Percentiles rank a stretch among this genome's conserved stretches.
Conservation (phyloP, 2,113 vertebrate genomes). For the Cyanoderma ruficeps region DNA sequence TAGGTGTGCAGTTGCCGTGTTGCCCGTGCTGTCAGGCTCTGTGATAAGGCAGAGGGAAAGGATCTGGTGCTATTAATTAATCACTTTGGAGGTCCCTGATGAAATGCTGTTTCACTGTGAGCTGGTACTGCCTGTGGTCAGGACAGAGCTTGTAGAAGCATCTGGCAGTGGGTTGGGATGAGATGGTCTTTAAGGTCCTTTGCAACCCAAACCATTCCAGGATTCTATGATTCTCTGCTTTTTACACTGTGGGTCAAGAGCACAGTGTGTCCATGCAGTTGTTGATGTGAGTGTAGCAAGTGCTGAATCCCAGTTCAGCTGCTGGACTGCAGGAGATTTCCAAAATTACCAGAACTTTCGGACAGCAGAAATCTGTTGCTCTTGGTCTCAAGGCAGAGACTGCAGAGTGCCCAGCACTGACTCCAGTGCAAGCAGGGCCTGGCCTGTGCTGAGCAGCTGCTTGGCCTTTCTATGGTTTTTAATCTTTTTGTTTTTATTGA, state of each 20-base stretch:
- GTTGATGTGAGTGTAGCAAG: background rate
- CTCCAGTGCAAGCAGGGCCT: background rate
- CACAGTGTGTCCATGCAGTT: background rate
- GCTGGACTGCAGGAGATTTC: background rate
- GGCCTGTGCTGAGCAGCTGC: background rate
- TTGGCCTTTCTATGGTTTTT: background rate
- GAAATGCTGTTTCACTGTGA: background rate
- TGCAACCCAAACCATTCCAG: background rate
- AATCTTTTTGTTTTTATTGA: background rate
- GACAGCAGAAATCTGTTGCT: background rate
- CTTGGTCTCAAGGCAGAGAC: background rate
- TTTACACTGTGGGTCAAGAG: background rate
- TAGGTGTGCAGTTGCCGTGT: background rate
- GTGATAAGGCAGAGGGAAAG: background rate
- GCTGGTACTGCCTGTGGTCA: background rate
- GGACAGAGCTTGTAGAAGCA: background rate
- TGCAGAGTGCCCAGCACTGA: background rate
- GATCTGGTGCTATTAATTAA: background rate
- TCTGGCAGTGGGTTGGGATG: background rate
- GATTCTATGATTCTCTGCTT: background rate
- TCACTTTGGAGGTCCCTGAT: background rate
- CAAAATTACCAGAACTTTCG: background rate
- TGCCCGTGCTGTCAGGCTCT: background rate
- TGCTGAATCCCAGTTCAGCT: background rate
- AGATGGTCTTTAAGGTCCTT: background rate